Conservation (phyloP, 2,797 vertebrate genomes). For the Merluccius polli region DNA sequence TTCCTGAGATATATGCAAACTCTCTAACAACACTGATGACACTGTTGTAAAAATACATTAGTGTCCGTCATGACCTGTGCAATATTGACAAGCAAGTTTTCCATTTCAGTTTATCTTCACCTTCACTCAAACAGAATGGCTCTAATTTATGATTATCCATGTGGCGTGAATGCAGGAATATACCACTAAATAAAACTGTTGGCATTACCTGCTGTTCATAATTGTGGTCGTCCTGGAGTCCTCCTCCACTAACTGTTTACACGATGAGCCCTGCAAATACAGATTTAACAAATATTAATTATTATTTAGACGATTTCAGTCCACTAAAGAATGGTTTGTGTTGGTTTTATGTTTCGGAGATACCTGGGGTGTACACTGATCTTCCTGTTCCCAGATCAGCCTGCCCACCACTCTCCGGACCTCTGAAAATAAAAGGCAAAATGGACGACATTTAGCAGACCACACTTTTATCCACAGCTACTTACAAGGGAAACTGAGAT, state of each 20-base stretch:
- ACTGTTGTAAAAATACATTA: too few species aligned
- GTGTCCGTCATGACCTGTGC: too few species aligned
- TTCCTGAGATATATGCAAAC: background rate
- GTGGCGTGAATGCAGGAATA: background rate
- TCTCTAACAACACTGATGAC: too few species aligned
- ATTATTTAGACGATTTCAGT: background rate
- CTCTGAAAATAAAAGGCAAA: conserved; percentile 67
- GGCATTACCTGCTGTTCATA: background rate
- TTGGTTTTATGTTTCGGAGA: background rate
- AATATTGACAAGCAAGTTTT: too few species aligned
- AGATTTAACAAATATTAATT: background rate
- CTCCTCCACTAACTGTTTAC: background rate
- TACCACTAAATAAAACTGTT: background rate
- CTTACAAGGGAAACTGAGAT: background rate
- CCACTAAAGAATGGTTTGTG: background rate
- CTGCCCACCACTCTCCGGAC: conserved; percentile 78
- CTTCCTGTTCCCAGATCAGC: conserved; percentile 86
- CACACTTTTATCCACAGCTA: background rate
- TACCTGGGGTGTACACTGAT: conserved; percentile 56
- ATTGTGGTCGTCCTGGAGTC: background rate
- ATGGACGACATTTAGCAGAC: background rate
- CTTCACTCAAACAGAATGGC: background rate
- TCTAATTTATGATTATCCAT: background rate
- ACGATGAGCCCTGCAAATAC: background rate
- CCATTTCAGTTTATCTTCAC: too few species aligned